Evolutionary conservation across 1,140 invertebrate species (phyloP), one percentile per base, ranked within the genome.

Genomic region (Metaphire vulgaris): DNA sequence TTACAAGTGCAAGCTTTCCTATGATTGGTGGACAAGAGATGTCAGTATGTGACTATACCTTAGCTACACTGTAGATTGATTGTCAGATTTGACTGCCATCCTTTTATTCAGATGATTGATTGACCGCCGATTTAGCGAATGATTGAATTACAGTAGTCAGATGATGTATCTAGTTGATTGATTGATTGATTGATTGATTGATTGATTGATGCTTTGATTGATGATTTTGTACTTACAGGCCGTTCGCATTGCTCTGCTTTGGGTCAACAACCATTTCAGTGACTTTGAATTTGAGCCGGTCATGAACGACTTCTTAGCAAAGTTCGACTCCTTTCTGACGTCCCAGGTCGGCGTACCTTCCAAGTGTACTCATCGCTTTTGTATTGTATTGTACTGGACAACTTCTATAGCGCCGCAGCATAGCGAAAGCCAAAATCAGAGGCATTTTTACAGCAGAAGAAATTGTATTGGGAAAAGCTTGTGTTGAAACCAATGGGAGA

Each of bases 241-340:
- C 14, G 72, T 73, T 26, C 1, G 96, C 75, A 95, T 99, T 0
- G 93, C 99, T 0, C 87, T 99, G 1, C 83, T 98, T 0, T 99
- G 97, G 97, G 96, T 99, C 0, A 99, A 99, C 85, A 99, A 99
- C 86, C 97, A 99, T 88, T 99, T 99, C 83, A 98, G 96, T 31
- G 97, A 99, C 85, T 99, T 99, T 88, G 97, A 99, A 87, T 96
- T 92, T 2, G 93, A 97, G 88, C 91, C 93, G 33, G 90, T 91
- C 34, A 97, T 99, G 94, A 97, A 97, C 90, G 94, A 96, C 79
- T 97, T 98, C 83, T 87, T 99, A 69, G 95, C 98, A 86, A 91
- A 91, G 72, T 99, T 99, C 88, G 96, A 56, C 6, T 12, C 6
- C 41, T 56, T 12, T 21, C 21, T 56, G 41, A 56, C 41, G 6